phyloP scores from a whole-genome alignment of 2,797 vertebrate genomes.

The Darevskia nairensis region DNA sequence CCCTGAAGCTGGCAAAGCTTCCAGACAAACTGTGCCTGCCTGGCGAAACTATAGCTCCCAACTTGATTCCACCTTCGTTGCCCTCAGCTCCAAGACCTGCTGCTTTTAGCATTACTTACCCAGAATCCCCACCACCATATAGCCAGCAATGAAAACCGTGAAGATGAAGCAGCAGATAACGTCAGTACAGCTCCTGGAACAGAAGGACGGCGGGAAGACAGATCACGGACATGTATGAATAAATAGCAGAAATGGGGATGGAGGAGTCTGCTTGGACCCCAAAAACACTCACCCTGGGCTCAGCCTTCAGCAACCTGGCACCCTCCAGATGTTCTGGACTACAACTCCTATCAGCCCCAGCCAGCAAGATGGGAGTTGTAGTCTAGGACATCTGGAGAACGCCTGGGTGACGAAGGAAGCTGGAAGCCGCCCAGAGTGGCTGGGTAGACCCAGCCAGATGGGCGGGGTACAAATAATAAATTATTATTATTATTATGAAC shows the following conservation, averaged over 20 bases:
- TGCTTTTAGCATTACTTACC: constrained; percentile 76
- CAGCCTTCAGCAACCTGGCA: neutral
- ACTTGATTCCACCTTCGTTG: too few relatives aligned
- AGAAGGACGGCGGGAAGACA: neutral
- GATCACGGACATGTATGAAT: neutral
- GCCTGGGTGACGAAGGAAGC: too few relatives aligned
- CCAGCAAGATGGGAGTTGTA: too few relatives aligned
- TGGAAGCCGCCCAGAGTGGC: too few relatives aligned
- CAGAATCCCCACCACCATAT: constrained; percentile 85
- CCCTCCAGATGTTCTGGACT: too few relatives aligned
- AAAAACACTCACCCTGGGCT: neutral
- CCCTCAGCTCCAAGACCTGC: neutral
- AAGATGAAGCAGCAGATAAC: constrained; percentile 90
- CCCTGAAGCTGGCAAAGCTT: neutral
- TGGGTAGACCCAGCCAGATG: too few relatives aligned
- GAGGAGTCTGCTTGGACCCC: neutral
- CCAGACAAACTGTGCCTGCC: neutral
- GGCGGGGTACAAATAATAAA: too few relatives aligned
- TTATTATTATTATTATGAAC: too few relatives aligned
- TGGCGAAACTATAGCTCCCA: neutral
- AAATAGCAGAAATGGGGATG: neutral
- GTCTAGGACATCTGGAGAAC: too few relatives aligned
- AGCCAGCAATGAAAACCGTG: constrained; percentile 83
- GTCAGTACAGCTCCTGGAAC: constrained; percentile 89
- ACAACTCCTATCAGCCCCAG: too few relatives aligned